Evolutionary conservation across 2,888 invertebrate species (phyloP).

Genomic region (Agelastica alni): DNA sequence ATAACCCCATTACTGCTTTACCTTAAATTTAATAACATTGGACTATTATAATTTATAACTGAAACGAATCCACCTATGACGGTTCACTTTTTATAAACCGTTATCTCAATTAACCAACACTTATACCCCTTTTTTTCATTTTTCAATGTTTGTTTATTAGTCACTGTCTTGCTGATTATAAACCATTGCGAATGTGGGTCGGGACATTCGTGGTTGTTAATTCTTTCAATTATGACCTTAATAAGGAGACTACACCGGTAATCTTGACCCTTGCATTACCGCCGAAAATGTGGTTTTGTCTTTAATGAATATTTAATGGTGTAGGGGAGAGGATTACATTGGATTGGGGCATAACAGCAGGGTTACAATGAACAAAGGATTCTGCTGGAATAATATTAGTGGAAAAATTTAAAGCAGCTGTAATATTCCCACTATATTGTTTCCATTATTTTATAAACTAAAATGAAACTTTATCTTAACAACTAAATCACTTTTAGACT

Average conservation of each 20-base stretch:
- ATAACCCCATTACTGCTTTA: too few relatives aligned
- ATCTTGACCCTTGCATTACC: conserved; percentile 14
- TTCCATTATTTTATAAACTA: too few relatives aligned
- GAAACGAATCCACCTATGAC: too few relatives aligned
- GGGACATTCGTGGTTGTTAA: conserved; percentile 5
- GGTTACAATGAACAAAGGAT: too few relatives aligned
- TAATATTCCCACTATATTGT: too few relatives aligned
- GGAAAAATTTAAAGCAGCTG: too few relatives aligned
- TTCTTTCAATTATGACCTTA: conserved; percentile 25
- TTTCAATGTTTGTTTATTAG: conserved; percentile 28
- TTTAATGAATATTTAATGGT: conserved; percentile 18
- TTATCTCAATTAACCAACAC: neutral
- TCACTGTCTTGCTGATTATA: conserved; percentile 27
- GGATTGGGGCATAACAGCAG: too few relatives aligned
- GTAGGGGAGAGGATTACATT: neutral
- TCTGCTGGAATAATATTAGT: too few relatives aligned
- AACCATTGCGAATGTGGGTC: conserved; percentile 11
- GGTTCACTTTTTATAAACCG: neutral
- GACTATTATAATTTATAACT: too few relatives aligned
- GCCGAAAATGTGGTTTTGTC: conserved; percentile 15
- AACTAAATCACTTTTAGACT: too few relatives aligned
- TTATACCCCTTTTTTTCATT: conserved; percentile 3
- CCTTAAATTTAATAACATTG: too few relatives aligned
- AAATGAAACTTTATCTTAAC: too few relatives aligned
- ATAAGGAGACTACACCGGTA: conserved; percentile 21